Evolutionary conservation across 2,113 vertebrate genomes (phyloP).

Genomic region (Theristicus caerulescens): DNA sequence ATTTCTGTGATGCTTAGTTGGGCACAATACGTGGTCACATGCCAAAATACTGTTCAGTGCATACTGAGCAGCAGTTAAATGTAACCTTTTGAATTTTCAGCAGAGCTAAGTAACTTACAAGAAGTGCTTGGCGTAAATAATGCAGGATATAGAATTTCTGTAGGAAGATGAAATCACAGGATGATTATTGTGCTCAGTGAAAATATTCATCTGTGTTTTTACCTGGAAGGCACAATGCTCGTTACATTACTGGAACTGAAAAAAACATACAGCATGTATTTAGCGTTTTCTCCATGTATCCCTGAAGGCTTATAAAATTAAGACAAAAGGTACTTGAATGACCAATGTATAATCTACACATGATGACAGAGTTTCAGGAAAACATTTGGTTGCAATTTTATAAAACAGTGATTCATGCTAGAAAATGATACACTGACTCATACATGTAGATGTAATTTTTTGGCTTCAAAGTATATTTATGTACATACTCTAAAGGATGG

Average conservation of each 20-base stretch:
- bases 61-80: background rate
- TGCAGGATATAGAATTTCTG: slow-evolving; percentile 21
- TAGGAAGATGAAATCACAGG: slow-evolving; percentile 18
- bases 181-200: background rate
- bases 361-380: slow-evolving; percentile 14
- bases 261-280: background rate
- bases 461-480: background rate
- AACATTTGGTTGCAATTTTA: slow-evolving; percentile 8
- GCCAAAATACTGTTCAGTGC: background rate
- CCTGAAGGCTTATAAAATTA: background rate
- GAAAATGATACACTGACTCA: slow-evolving; percentile 51
- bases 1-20: background rate
- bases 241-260: background rate
- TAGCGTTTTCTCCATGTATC: background rate
- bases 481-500: background rate
- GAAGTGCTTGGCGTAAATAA: background rate
- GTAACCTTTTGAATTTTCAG: background rate
- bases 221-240: background rate
- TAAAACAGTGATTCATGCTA: slow-evolving; percentile 14
- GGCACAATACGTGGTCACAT: background rate
- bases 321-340: background rate
- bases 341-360: background rate
- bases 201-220: background rate
- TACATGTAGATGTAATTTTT: background rate
- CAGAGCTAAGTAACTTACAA: background rate